Conservation (phyloP, 2,797 vertebrate genomes). For the Rhincodon typus region DNA sequence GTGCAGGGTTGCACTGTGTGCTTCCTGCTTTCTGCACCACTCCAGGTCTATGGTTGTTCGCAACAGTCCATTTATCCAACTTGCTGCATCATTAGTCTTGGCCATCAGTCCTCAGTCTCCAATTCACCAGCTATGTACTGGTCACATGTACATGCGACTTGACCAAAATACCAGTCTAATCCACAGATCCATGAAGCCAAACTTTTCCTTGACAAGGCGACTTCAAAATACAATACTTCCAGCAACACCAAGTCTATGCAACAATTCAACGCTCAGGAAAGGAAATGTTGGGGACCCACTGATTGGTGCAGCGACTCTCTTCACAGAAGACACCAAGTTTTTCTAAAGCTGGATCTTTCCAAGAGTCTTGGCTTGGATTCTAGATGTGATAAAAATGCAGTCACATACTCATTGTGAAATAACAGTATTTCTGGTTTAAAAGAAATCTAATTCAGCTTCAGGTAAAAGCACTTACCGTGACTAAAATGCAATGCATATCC, state of each 20-base stretch:
- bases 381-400: conserved; percentile 50
- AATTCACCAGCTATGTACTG: background rate
- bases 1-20: background rate
- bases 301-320: conserved; percentile 78
- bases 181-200: conserved; percentile 69
- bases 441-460: background rate
- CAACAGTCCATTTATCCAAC: conserved; percentile 5
- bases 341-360: conserved; percentile 84
- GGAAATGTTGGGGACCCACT: conserved; percentile 87
- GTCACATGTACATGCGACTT: background rate
- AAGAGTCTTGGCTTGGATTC: conserved; percentile 80
- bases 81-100: background rate
- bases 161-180: conserved; percentile 61
- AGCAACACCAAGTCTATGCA: conserved; percentile 39
- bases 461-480: conserved; percentile 76
- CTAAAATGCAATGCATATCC: conserved; percentile 86
- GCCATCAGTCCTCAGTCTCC: background rate
- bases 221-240: conserved; percentile 52
- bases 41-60: background rate
- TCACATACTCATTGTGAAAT: conserved; percentile 23
- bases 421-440: background rate
- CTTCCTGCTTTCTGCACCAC: background rate
- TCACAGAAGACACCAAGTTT: conserved; percentile 83
- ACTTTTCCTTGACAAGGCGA: conserved; percentile 62
- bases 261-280: conserved; percentile 76